Evolutionary conservation across 2,797 vertebrate species (phyloP).

Genomic region (Pantherophis vulpinus): DNA sequence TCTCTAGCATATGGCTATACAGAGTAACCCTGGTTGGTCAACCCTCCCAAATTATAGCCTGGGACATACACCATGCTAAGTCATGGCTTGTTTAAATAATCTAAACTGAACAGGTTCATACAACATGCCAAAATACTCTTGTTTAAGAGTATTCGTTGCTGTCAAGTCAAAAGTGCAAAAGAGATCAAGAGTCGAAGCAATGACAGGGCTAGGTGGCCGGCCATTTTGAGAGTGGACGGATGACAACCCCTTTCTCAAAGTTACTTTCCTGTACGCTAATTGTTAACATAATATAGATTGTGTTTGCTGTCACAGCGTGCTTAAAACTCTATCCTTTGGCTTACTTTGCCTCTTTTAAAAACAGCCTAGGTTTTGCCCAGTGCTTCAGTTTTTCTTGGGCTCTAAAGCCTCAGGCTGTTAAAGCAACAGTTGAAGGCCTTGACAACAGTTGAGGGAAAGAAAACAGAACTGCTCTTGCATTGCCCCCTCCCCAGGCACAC

Average conservation of each 20-base stretch:
- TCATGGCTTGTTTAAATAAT: not conserved
- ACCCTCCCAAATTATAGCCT: not conserved
- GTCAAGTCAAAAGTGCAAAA: not conserved
- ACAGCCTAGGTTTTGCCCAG: not conserved
- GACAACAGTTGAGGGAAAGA: conserved; percentile 19
- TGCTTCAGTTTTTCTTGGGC: conserved; percentile 10
- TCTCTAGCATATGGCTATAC: not conserved
- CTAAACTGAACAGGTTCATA: not conserved
- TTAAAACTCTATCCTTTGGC: not conserved
- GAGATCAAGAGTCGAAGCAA: not conserved
- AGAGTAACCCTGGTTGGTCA: not conserved
- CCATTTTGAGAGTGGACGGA: not conserved
- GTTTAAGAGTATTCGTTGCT: not conserved
- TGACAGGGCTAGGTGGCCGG: not conserved
- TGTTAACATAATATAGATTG: not conserved
- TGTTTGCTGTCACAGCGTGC: not conserved
- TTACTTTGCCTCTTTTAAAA: not conserved
- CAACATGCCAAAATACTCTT: not conserved
- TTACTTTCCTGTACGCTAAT: not conserved
- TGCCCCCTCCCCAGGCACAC: not conserved
- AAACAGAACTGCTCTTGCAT: not conserved
- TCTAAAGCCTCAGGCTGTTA: not conserved
- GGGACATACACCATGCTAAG: not conserved
- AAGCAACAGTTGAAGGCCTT: conserved; percentile 16
- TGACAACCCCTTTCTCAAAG: no score